These are phyloP conservation scores for Xenopus borealis DNA, from an alignment of 2,113 vertebrate genomes.

Conservation along the genomic window DNA sequence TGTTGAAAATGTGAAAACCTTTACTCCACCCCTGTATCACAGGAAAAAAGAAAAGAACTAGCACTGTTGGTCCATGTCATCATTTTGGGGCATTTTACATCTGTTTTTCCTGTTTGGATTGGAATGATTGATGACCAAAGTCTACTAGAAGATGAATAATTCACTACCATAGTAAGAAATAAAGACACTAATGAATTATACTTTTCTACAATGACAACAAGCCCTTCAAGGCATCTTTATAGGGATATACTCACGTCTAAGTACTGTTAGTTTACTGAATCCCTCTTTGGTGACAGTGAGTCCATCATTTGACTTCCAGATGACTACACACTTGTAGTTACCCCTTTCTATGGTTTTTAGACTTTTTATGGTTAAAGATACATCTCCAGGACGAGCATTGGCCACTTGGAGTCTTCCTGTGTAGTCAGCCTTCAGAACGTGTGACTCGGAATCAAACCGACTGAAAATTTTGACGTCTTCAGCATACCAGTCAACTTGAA, in stretches of 20 bases:
- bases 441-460: background rate
- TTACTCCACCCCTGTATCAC: no score
- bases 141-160: no score
- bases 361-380: constrained; percentile 9
- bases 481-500: background rate
- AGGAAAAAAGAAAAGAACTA: no score
- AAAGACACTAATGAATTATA: no score
- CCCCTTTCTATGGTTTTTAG: background rate
- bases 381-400: constrained; percentile 2
- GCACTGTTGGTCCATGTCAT: no score
- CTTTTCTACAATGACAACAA: no score
- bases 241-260: constrained; percentile 1
- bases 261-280: background rate
- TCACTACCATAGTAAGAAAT: no score
- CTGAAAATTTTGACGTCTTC: background rate
- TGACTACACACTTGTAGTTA: constrained; percentile 8
- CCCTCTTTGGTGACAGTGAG: background rate
- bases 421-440: background rate
- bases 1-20: no score
- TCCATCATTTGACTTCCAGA: background rate
- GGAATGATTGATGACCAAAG: no score
- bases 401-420: background rate
- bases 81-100: no score
- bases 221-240: no score
- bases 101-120: no score